Evolutionary conservation across 2,797 vertebrate genomes (phyloP), one percentile per base, ranked within the genome.

Genomic region (Hapalemur alaotrensis): DNA sequence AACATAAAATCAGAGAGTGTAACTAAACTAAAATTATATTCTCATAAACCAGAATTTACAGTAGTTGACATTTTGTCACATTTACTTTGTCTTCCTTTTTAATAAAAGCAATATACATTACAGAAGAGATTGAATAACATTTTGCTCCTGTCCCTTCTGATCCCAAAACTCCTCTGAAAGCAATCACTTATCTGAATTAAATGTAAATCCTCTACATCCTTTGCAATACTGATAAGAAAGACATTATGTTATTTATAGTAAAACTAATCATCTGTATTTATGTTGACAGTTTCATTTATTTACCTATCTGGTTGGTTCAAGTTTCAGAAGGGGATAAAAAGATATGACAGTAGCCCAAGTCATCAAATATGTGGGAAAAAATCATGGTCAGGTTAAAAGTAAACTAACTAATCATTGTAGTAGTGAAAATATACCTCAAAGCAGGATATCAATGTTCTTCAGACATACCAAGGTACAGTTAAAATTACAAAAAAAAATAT

Each of bases 41-140:
- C 41, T 72, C n/a, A 85, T 17, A 93, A 32, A 7, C 17, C 15
- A 52, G 38, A 87, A 89, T 80, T 87, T 81, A 43, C 9, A 76
- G 2, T 43, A 30, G 65, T 83, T 93, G 65, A 67, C 76, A 95
- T 96, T 95, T 90, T 95, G 23, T 84, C 48, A 13, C 81, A 70
- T 43, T 88, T 84, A 69, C 43, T 92, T 78, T 75, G 5, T 81
- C 43, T 72, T 69, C n/a, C 83, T 90, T 92, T 95, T 30, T 70
- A 88, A 72, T 94, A n/a, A 95, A 76, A 96, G 13, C 15, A 85
- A 92, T 52, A 50, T 54, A 50, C 6, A 54, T 54, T 76, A 43
- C 15, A 54, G 57, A 80, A 72, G 20, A 30, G 7, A 52, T n/a
- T 59, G 1, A 54, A 65, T 87, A 79, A 35, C 9, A 50, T 75